Base-by-base conservation (phyloP, 1,140 invertebrate species). In the Caenorhabditis briggsae region DNA sequence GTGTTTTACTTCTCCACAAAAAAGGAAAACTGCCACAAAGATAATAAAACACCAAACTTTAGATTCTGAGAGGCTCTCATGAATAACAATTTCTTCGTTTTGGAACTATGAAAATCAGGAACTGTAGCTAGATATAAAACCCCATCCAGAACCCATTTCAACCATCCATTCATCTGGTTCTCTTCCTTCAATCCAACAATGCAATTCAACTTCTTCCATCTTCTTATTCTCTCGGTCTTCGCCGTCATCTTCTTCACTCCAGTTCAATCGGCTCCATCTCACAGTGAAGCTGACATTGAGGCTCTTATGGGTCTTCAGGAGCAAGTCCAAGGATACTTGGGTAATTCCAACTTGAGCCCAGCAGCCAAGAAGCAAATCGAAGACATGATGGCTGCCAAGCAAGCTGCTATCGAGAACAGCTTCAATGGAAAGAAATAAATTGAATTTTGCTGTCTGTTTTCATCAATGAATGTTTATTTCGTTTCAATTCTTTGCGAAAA, bases 291-390 rank as follows among this genome's bases (percentile, higher is more conserved):
- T 14, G 61, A 65, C 11, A 25, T 65, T 41, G 61, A 41, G 20
- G 33, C 23, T 65, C 61, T 65, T 18, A 33, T 65, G 7, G 61
- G 33, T 65, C 61, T 65, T 65, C 23, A 65, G 18, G 61, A 65
- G 2, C 8, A 65, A 23, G 61, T 65, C 61, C 11, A 25, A 33
- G 61, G 9, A 8, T 65, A 20, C 25, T 65, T 65, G 61, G 61
- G 61, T 12, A 11, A 12, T 33, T 65, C 61, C 16, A 65, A 65
- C 61, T 20, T 65, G 61, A 65, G 61, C 20, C 61, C 61, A 41
- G 61, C 18, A 33, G 23, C 8, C 25, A 65, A 65, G 61, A 65
- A 65, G 61, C 11, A 65, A 33, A 65, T 65, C 25, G 61, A 65
- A 18, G 33, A 41, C 12, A 65, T 65, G 23, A 65, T 65, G 61